phyloP scores from a whole-genome alignment of 2,113 vertebrate genomes.

The Myrmophylax atrothorax region DNA sequence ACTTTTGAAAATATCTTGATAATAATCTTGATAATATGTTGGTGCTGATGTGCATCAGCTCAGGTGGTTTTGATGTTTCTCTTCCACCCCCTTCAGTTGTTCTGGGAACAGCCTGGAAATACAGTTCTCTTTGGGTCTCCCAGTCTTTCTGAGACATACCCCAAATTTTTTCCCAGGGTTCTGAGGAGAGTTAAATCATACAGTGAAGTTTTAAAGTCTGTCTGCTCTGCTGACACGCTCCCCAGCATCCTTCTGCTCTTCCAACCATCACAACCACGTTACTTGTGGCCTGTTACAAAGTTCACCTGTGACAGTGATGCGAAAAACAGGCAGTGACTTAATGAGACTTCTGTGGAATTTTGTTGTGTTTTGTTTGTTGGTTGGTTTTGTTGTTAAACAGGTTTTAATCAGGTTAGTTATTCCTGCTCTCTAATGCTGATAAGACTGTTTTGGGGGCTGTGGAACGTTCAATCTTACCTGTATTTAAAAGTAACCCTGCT shows the following conservation, averaged over 20 bases:
- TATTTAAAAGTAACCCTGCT: not conserved
- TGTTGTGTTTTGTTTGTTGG: not conserved
- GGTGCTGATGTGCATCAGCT: accelerated
- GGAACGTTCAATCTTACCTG: not conserved
- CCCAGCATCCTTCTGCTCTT: not conserved
- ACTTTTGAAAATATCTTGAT: not conserved
- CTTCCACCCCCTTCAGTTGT: not conserved
- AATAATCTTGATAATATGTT: accelerated
- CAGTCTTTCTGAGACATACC: too few species aligned
- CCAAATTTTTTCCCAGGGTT: accelerated
- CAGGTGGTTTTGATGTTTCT: not conserved
- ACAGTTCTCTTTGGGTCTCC: not conserved
- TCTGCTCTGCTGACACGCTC: not conserved
- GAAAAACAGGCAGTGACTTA: not conserved
- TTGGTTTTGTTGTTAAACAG: not conserved
- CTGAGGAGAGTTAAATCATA: not conserved
- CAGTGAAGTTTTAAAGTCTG: accelerated
- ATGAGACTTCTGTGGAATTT: not conserved
- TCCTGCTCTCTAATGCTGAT: not conserved
- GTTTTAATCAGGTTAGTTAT: not conserved
- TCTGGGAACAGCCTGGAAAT: not conserved
- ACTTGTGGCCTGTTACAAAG: not conserved
- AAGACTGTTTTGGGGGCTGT: not conserved
- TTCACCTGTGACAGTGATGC: not conserved
- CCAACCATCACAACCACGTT: accelerated